These are phyloP conservation scores for Chondrosia reniformis DNA, from an alignment of 37 sponge, comb jelly and placozoan genomes.

Conservation along the genomic window DNA sequence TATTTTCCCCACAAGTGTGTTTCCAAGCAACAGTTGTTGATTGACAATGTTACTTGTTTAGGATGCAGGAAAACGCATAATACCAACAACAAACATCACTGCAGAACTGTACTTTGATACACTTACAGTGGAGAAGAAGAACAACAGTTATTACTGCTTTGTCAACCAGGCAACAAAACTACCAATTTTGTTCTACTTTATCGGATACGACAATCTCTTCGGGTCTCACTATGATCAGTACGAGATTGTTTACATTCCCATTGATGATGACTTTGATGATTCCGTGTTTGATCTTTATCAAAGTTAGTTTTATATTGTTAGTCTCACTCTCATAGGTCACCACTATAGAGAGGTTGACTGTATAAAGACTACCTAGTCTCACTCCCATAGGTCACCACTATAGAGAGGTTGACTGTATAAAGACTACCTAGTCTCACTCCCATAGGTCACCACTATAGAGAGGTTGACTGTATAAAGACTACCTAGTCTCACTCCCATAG, in stretches of 20 bases:
- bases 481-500: too few species aligned
- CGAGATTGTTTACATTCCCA: slow-evolving; percentile 43
- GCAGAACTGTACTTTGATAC: background rate
- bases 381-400: too few species aligned
- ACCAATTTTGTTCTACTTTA: slow-evolving; percentile 58
- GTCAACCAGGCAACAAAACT: background rate
- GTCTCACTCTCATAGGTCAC: too few species aligned
- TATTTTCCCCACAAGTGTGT: too few species aligned
- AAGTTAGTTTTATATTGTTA: slow-evolving; percentile 35
- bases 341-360: too few species aligned
- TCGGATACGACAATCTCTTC: slow-evolving; percentile 80
- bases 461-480: too few species aligned
- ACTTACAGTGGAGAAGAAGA: slow-evolving; percentile 21
- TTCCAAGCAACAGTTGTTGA: background rate
- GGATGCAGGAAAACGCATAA: background rate
- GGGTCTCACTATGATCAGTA: slow-evolving; percentile 95
- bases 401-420: too few species aligned
- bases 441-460: too few species aligned
- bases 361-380: too few species aligned
- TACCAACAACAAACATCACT: background rate
- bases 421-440: too few species aligned
- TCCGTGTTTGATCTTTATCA: slow-evolving; percentile 37
- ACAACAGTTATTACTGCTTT: slow-evolving; percentile 51
- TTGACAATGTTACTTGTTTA: background rate
- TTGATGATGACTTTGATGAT: slow-evolving; percentile 10